Evolutionary conservation across 2,797 vertebrate species (phyloP).

Genomic region (Perodicticus potto): DNA sequence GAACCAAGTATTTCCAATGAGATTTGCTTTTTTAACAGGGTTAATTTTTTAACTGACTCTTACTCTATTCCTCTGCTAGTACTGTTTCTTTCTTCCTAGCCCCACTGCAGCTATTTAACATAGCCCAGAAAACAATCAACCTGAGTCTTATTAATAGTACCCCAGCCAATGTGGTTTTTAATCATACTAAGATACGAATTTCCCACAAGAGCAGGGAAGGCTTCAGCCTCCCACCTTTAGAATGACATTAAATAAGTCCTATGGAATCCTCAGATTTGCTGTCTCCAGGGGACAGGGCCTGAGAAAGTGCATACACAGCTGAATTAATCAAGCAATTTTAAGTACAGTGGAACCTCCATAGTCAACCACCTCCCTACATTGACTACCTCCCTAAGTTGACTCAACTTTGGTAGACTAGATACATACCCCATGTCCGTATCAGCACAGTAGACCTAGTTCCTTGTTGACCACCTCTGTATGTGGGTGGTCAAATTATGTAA

Average conservation of each 20-base stretch:
- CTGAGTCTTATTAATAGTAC: not conserved
- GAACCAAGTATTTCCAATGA: not conserved
- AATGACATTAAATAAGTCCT: not conserved
- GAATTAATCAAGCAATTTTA: not conserved
- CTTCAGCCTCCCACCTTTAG: not conserved
- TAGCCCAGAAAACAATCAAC: not conserved
- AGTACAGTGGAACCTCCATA: too few relatives aligned
- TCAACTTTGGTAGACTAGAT: too few relatives aligned
- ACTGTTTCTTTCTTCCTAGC: not conserved
- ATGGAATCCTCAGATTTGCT: not conserved
- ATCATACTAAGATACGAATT: not conserved
- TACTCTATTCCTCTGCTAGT: not conserved
- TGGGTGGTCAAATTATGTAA: too few relatives aligned
- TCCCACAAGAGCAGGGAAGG: not conserved
- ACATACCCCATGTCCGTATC: too few relatives aligned
- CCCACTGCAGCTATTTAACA: not conserved
- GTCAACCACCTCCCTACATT: too few relatives aligned
- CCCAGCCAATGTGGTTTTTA: not conserved
- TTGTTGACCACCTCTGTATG: too few relatives aligned
- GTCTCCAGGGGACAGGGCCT: not conserved
- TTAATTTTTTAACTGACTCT: conserved; percentile 27
- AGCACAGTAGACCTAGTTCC: too few relatives aligned
- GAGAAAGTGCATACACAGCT: not conserved
- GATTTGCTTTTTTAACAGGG: not conserved
- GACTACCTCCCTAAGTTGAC: too few relatives aligned